phyloP scores from a whole-genome alignment of 2,797 vertebrate genomes.

The Avahi laniger region DNA sequence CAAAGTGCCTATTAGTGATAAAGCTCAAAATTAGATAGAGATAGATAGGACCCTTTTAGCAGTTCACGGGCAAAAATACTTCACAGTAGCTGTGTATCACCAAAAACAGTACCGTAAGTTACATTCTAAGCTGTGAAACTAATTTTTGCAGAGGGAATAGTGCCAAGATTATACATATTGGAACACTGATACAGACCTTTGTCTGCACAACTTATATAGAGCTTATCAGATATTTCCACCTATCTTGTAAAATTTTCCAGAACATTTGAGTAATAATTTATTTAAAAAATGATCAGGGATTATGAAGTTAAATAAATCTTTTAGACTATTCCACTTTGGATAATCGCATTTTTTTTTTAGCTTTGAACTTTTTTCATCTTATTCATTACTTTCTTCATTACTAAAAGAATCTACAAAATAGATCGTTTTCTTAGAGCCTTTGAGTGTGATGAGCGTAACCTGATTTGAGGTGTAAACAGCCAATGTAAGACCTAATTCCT shows the following conservation, averaged over 20 bases:
- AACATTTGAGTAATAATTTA: neutral
- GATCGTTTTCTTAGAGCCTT: neutral
- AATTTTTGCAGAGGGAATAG: neutral
- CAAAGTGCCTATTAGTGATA: constrained; percentile 33
- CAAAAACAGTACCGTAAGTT: neutral
- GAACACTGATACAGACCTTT: fast-evolving
- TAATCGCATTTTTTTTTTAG: neutral
- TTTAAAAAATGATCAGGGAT: neutral
- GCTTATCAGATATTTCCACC: neutral
- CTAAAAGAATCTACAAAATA: neutral
- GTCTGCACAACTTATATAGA: neutral
- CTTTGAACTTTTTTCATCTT: neutral
- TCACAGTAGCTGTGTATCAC: neutral
- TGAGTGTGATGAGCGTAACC: neutral
- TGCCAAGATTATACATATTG: too few relatives aligned
- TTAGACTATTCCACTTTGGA: neutral
- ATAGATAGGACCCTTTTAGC: neutral
- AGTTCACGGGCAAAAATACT: neutral
- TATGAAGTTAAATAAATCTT: neutral
- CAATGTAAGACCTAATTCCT: neutral
- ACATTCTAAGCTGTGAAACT: neutral
- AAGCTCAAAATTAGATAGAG: constrained; percentile 59
- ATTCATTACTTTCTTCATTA: neutral
- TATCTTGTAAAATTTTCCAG: neutral
- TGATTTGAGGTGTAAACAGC: neutral